Base-by-base conservation (phyloP, 2,113 vertebrate genomes). In the Apteryx mantelli region DNA sequence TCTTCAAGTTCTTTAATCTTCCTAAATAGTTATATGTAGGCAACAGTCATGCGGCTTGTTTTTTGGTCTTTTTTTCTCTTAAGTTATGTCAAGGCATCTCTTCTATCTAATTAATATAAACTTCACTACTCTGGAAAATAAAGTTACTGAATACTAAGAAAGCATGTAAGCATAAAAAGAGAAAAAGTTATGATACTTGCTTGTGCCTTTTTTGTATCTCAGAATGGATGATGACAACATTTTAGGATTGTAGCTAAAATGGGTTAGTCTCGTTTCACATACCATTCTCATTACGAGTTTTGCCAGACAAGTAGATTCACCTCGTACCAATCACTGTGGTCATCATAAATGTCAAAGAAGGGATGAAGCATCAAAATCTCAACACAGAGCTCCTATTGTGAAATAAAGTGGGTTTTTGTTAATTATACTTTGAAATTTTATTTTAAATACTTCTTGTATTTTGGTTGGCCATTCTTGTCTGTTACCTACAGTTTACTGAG, bases 191-290 rank as follows among this genome's bases (percentile, higher is more conserved):
- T n/a, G 28, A 18, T 22, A 69, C 20, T 64, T 92, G 11, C n/a
- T 52, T 46, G 71, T 69, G 26, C 30, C 5, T 22, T 90, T 66
- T 81, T 13, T 34, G 12, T 36, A 50, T 81, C 82, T 60, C 32
- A 40, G 5, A 73, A 24, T n/a, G 36, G 30, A 61, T 13, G 8
- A 26, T 52, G 40, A 36, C 10, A 17, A 38, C 38, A 44, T 58
- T 55, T 86, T 53, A 82, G 42, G n/a, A 38, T 46, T 71, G 34
- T 48, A 61, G 34, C 32, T 93, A 70, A 52, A 88, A 50, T 56
- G 34, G 5, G 5, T 65, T 65, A 66, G 60, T 48, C 1, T 0
- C n/a, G 22, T 55, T 87, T 84, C 0, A 0, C 14, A 9, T 60
- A 16, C 24, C 6, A 3, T 55, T 34, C 38, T 46, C 46, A 28